phyloP scores from a whole-genome alignment of 2,113 vertebrate genomes.

The Dasypus novemcinctus region DNA sequence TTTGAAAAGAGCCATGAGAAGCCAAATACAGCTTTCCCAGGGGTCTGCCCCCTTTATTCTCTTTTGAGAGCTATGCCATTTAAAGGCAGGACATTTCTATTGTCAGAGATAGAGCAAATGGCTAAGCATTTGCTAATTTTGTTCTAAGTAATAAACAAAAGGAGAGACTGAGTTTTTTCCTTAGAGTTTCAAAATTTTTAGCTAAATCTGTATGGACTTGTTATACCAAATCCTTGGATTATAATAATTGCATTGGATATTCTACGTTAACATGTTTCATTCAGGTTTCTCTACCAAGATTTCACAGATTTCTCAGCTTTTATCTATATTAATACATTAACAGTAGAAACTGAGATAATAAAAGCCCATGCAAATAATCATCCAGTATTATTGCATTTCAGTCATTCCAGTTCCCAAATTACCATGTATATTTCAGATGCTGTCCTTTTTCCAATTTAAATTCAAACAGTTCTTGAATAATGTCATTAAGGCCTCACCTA shows the following conservation, averaged over 20 bases:
- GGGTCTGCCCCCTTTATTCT: background rate
- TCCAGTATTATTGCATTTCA: slow-evolving; percentile 30
- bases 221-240: background rate
- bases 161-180: background rate
- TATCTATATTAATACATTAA: slow-evolving; percentile 28
- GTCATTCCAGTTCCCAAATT: background rate
- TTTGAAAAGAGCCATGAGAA: background rate
- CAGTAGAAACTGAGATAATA: slow-evolving; percentile 50
- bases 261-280: slow-evolving; percentile 13
- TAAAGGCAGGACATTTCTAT: background rate
- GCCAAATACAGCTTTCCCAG: background rate
- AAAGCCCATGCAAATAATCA: slow-evolving; percentile 30
- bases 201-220: background rate
- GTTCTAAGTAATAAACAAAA: background rate
- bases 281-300: background rate
- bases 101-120: background rate
- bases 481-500: slow-evolving; percentile 23
- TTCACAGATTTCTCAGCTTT: slow-evolving; percentile 35
- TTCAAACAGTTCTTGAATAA: slow-evolving; percentile 44
- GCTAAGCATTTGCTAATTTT: background rate
- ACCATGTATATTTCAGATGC: slow-evolving; percentile 35
- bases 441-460: slow-evolving; percentile 58
- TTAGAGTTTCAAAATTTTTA: background rate
- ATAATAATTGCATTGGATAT: background rate
- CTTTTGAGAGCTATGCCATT: background rate